phyloP scores from a whole-genome alignment of 2,888 invertebrate genomes.

The Pyrgus malvae region DNA sequence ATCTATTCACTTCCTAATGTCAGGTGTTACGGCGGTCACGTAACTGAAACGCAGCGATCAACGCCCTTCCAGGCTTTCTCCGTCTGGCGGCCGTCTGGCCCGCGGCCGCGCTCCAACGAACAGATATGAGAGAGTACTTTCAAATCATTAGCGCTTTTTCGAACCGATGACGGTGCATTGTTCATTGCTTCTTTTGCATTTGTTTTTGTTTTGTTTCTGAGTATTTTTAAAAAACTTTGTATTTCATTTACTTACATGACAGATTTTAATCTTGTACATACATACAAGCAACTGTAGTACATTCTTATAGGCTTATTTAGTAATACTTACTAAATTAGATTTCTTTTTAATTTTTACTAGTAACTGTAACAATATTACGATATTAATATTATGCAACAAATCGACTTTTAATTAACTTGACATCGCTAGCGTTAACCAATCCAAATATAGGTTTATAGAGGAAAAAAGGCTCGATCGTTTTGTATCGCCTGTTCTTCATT shows the following conservation, averaged over 20 bases:
- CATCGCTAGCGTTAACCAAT: background rate
- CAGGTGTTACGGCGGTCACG: constrained; percentile 15
- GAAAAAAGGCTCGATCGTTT: background rate
- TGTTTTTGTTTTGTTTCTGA: background rate
- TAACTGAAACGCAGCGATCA: constrained; percentile 44
- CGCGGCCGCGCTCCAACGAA: constrained; percentile 22
- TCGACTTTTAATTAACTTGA: no score
- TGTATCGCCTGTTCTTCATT: background rate
- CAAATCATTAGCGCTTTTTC: constrained; percentile 19
- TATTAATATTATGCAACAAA: no score
- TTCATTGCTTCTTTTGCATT: background rate
- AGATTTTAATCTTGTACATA: background rate
- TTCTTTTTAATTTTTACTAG: no score
- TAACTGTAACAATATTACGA: no score
- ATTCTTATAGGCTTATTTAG: no score
- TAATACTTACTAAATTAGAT: no score
- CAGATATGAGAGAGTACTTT: constrained; percentile 23
- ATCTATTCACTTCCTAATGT: background rate
- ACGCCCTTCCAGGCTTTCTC: constrained; percentile 60
- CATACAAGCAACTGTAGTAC: no score
- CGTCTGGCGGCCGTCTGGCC: constrained; percentile 65
- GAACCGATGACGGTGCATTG: background rate
- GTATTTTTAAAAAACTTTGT: background rate
- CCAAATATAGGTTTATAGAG: background rate
- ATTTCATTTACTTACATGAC: background rate